Base-by-base conservation (phyloP, 2,113 vertebrate species). In the Corapipo altera region DNA sequence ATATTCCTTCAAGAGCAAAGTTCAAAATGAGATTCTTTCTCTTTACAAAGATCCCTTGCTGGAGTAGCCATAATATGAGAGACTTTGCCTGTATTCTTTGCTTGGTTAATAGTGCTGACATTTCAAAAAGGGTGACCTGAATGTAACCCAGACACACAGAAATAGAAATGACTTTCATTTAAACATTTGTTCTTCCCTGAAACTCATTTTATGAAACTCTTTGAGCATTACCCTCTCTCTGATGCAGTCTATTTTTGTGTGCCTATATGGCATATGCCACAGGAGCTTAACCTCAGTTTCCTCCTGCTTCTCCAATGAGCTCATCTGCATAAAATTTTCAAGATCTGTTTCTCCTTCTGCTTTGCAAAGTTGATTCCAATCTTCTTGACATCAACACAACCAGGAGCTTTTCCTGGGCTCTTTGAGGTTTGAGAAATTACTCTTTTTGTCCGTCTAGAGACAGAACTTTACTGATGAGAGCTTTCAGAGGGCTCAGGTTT, bases 301-400 rank as follows among this genome's bases (percentile, higher is more conserved):
- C 89, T 91, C 88, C 75, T 95, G 70, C 70, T 91, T 86, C 75
- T 90, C 64, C 67, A 67, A 0, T 74, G 35, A 88, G 27, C 43
- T 94, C 48, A 21, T 88, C 75, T 91, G 85, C 72, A 19, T 91
- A 48, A 67, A 43, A 74, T 85, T 85, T 88, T 57, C 19, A 85
- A 92, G 76, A 83, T 85, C 88, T 88, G 54, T 61, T 93, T 64
- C 59, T 85, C 70, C 88, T 95, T 85, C 78, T 93, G 90, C 62
- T 95, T 84, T 93, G 69, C 8, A 1, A 67, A 89, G 59, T 74
- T 80, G 41, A 33, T 88, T 96, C 72, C 72, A 91, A 4, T 88
- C 73, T 75, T 89, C 54, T 88, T 95, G 59, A 80, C 57, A 74
- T 84, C 75, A 75, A 14, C 44, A 43, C 39, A 64, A 49, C 6